Evolutionary conservation across 1,140 invertebrate genomes (phyloP).

Genomic region (Drosophila ficusphila): DNA sequence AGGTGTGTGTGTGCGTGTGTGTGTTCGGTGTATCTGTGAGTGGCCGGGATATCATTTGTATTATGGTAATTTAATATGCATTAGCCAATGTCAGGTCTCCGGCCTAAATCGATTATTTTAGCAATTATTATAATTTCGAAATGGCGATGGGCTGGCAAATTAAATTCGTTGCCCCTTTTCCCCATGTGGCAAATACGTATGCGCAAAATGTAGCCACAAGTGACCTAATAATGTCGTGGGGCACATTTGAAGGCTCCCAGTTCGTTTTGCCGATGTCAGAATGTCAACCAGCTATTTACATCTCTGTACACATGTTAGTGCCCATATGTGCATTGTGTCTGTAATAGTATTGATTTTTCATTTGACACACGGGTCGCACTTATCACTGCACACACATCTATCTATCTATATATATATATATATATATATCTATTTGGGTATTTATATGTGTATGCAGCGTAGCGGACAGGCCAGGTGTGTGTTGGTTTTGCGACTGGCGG

Average conservation of each 20-base stretch:
- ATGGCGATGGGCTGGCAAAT: constrained; percentile 41
- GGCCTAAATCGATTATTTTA: constrained; percentile 51
- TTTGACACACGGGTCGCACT: constrained; percentile 54
- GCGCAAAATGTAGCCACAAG: constrained; percentile 25
- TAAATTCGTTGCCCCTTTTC: constrained; percentile 50
- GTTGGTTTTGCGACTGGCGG: constrained; percentile 34
- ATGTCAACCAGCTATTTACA: constrained; percentile 75
- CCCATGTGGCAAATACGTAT: not conserved
- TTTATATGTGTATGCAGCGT: not conserved
- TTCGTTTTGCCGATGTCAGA: constrained; percentile 40
- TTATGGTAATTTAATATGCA: constrained; percentile 44
- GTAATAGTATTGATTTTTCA: constrained; percentile 72
- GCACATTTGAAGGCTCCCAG: constrained; percentile 17
- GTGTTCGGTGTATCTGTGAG: constrained; percentile 2
- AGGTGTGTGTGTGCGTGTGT: not conserved
- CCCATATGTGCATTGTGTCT: constrained; percentile 55
- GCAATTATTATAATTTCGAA: constrained; percentile 54
- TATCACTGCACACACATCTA: constrained; percentile 16
- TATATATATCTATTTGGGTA: no score
- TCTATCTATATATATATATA: not conserved
- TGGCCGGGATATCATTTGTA: constrained; percentile 33
- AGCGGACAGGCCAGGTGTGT: constrained; percentile 20
- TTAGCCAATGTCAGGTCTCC: constrained; percentile 13
- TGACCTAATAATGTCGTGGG: constrained; percentile 54
- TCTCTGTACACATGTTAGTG: constrained; percentile 29